Conservation (phyloP, 2,113 vertebrate species). For the Mus pahari region DNA sequence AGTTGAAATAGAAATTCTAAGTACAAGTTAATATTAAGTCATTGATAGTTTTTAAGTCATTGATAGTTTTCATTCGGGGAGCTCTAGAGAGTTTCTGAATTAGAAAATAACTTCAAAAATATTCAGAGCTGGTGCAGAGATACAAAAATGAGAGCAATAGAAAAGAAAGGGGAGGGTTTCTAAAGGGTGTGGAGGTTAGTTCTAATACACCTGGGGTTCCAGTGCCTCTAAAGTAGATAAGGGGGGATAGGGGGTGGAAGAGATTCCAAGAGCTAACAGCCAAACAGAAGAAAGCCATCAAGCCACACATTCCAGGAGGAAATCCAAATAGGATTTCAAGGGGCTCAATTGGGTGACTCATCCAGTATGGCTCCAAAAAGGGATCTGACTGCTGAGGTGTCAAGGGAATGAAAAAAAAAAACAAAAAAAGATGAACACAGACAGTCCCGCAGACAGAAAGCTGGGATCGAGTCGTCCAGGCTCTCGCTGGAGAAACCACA, state of each 20-base stretch:
- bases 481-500: not conserved
- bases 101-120: constrained; percentile 20
- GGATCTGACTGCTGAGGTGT: no score
- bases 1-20: not conserved
- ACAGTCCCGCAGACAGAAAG: not conserved
- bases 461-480: not conserved
- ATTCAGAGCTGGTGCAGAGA: not conserved
- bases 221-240: not conserved
- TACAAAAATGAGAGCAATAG: not conserved
- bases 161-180: not conserved
- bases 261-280: not conserved
- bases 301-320: not conserved
- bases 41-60: not conserved
- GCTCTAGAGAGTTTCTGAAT: constrained; percentile 9
- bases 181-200: not conserved
- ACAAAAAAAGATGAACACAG: not conserved
- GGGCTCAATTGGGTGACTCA: not conserved
- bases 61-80: not conserved
- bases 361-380: not conserved
- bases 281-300: not conserved
- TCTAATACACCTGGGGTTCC: not conserved
- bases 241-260: not conserved
- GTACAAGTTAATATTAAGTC: not conserved
- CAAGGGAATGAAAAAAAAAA: not conserved
- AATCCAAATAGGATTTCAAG: not conserved